Evolutionary conservation across 1,140 invertebrate species (phyloP), one percentile per base, ranked within the genome.

Genomic region (Venustaconcha ellipsiformis): DNA sequence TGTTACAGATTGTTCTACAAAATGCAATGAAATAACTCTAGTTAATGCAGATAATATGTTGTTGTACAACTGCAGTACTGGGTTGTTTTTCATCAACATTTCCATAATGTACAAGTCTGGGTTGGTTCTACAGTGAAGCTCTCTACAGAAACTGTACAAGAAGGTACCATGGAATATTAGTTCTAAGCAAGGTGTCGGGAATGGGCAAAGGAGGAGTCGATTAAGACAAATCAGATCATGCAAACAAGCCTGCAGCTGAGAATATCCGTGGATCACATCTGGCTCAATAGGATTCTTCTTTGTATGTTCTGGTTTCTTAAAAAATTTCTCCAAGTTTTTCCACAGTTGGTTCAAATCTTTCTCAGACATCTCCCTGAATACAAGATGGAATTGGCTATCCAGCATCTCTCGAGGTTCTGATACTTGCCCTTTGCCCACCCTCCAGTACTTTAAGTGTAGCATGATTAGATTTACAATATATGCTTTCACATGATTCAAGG

Each of bases 191-290:
- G 70, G 69, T 17, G 68, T 58, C 3, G 20, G 62, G 12, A 77
- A 63, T 23, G 75, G 88, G 20, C 37, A 69, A 12, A 66, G 67
- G n/a, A 90, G 78, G 15, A 89, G 60, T 59, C 84, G 80, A 73
- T 89, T 88, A 14, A 89, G 64, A 68, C 86, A 78, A 8, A 80
- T 59, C 0, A 63, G 60, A 30, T 82, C 79, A 1, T 82, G 68
- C n/a, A 87, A 63, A 62, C 83, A 86, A 18, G 83, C 55, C 62
- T 89, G 86, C 37, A 87, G 84, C 73, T 89, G 88, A 3, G 85
- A 74, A 72, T 84, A 86, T 14, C 72, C 82, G 77, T 90, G 88
- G 57, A 86, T 77, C 14, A 84, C 73, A 14, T 57, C 15, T 37
- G 74, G 70, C 20, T 87, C 82, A 26, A 87, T 72, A 3, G 63